These are phyloP conservation scores for Drosophila sulfurigaster DNA, from an alignment of 1,140 invertebrate genomes.

Conservation along the genomic window DNA sequence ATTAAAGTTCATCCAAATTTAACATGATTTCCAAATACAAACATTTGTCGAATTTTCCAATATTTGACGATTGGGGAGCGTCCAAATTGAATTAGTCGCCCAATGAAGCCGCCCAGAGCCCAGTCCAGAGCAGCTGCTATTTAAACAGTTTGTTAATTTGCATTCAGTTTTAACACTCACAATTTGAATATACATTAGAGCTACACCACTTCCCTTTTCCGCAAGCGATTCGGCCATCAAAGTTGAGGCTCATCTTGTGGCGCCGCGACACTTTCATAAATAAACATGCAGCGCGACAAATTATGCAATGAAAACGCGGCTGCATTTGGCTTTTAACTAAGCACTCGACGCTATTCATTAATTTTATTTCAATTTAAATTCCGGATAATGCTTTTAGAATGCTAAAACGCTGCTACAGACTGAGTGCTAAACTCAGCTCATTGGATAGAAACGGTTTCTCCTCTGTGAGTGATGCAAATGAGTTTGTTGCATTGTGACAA, in stretches of 20 bases:
- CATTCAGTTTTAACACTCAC: conserved; percentile 70
- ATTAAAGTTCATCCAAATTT: conserved; percentile 45
- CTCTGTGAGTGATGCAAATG: conserved; percentile 7
- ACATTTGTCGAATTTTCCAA: conserved; percentile 33
- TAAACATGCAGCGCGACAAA: conserved; percentile 66
- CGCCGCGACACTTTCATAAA: conserved; percentile 74
- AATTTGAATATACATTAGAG: conserved; percentile 57
- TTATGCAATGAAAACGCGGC: conserved; percentile 64
- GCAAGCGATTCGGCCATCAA: conserved; percentile 9
- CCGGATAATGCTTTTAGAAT: conserved; percentile 71
- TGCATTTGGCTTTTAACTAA: conserved; percentile 65
- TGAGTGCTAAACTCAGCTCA: conserved; percentile 34
- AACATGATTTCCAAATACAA: conserved; percentile 24
- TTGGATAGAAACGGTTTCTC: conserved; percentile 38
- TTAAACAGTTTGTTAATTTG: conserved; percentile 77
- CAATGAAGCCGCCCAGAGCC: neutral
- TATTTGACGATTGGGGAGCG: neutral
- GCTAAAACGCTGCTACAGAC: conserved; percentile 44
- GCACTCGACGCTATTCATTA: conserved; percentile 64
- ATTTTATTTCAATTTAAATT: conserved; percentile 76
- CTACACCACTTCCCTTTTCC: neutral
- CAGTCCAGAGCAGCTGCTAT: conserved; percentile 49
- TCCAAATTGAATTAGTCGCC: conserved; percentile 56
- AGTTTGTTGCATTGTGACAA: neutral
- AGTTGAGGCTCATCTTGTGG: conserved; percentile 35